phyloP scores from a whole-genome alignment of 23 tunicate genomes.

The Halocynthia roretzi region DNA sequence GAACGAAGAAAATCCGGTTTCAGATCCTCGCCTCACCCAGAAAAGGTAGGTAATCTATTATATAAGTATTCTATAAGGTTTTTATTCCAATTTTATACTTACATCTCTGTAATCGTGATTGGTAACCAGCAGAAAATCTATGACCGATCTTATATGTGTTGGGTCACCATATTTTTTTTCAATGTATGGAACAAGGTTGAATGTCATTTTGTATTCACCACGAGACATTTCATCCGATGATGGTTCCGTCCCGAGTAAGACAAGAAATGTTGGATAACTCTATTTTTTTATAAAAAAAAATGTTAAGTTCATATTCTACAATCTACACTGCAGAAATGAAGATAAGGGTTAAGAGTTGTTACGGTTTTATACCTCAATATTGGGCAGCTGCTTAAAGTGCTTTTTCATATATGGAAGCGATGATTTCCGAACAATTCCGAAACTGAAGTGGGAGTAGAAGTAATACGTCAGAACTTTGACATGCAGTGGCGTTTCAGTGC shows the following conservation, averaged over 20 bases:
- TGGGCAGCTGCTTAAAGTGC: constrained; percentile 28
- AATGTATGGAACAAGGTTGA: constrained; percentile 58
- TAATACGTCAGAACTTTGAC: constrained; percentile 33
- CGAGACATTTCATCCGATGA: constrained; percentile 41
- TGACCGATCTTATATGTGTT: constrained; percentile 26
- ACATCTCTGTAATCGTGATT: constrained; percentile 85
- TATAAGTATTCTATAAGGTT: too few relatives aligned
- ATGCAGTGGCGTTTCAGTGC: constrained; percentile 27
- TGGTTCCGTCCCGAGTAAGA: constrained; percentile 80
- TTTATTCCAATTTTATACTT: not conserved
- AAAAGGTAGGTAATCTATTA: too few relatives aligned
- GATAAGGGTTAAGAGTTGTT: too few relatives aligned
- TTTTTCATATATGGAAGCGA: constrained; percentile 23
- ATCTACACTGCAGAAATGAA: too few relatives aligned
- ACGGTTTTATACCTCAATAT: not conserved
- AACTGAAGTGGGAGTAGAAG: constrained; percentile 42
- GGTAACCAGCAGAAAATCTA: constrained; percentile 56
- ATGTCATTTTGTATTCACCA: constrained; percentile 45
- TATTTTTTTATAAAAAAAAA: constrained; percentile 2
- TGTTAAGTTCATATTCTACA: not conserved
- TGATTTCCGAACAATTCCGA: constrained; percentile 44
- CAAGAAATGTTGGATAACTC: constrained; percentile 60
- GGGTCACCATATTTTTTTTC: constrained; percentile 61
- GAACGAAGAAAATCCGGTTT: too few relatives aligned
- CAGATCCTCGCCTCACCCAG: too few relatives aligned